Evolutionary conservation across 1,140 invertebrate species (phyloP), one percentile per base, ranked within the genome.

Genomic region (Pomacea maculata): DNA sequence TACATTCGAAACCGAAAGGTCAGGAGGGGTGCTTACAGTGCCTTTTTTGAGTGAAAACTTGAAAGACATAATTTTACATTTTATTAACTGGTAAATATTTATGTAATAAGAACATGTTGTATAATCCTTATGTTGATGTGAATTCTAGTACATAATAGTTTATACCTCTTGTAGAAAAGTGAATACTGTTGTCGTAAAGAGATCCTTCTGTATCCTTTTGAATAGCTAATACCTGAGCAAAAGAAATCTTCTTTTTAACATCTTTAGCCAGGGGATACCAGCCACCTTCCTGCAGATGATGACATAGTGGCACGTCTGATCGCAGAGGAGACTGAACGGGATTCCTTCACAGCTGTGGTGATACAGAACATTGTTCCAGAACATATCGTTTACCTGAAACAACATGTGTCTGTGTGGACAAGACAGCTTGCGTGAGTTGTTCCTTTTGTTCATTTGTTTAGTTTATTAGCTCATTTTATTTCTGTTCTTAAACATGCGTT

Each of bases 1-100:
- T 88, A 83, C 77, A 91, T 91, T 52, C 80, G 86, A 65, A 91
- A 91, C 79, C 89, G 91, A 87, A 87, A 91, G 87, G 90, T 91
- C 68, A 57, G 73, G 6, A 25, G 57, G 57, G 11, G 57, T 61
- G 11, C 9, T 14, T 61, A 9, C 34, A 4, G 34, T 45, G 34
- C 34, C 34, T 0, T 45, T 45, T 45, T 45, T 45, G 34, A 45
- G 34, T 2, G 34, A 45, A 45, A 45, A 45, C 34, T 45, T 2
- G 2, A 4, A 45, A 45, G 34, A 45, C 34, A 6, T 45, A 4
- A 45, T 45, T 45, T 45, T 6, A 45, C 34, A 45, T 45, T 45
- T 1, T 45, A 45, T 45, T 45, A 45, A 45, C 6, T 25, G 25
- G 34, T 45, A 45, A 45, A 45, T 45, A 45, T 45, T 45, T 45